These are phyloP conservation scores for Dinothrombium tinctorium DNA, from an alignment of 1,140 invertebrate genomes.

Conservation along the genomic window DNA sequence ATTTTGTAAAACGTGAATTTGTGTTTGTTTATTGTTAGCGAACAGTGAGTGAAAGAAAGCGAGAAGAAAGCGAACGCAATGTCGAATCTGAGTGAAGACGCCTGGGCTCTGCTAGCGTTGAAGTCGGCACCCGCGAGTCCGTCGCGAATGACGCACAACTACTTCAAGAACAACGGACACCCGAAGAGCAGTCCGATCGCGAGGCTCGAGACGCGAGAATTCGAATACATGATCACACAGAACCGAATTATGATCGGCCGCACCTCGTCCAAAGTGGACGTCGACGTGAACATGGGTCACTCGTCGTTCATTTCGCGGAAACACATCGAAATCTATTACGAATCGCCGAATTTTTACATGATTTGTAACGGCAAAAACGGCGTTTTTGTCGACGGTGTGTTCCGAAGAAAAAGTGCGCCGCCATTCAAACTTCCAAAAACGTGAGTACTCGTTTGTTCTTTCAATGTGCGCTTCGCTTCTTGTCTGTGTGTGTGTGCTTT, in stretches of 20 bases:
- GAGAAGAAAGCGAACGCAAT: no score
- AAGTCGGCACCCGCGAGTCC: conserved; percentile 63
- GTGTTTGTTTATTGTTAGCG: no score
- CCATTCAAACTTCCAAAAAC: conserved; percentile 67
- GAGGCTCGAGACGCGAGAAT: conserved; percentile 65
- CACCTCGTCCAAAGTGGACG: conserved; percentile 81
- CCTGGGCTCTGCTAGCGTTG: conserved; percentile 60
- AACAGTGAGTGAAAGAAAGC: no score
- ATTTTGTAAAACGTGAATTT: no score
- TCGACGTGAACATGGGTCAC: conserved; percentile 95
- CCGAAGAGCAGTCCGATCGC: conserved; percentile 37
- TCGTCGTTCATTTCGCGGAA: conserved; percentile 85
- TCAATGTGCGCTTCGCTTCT: no score
- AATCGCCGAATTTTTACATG: conserved; percentile 77
- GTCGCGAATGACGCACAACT: no score
- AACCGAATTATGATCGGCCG: conserved; percentile 69
- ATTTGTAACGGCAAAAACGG: conserved; percentile 93
- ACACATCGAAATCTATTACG: conserved; percentile 80
- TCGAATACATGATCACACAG: conserved; percentile 75
- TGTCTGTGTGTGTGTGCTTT: no score
- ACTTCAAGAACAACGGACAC: conserved; percentile 39
- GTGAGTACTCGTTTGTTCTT: no score
- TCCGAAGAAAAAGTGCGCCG: conserved; percentile 74
- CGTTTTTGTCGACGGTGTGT: conserved; percentile 87
- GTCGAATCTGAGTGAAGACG: conserved; percentile 29